Evolutionary conservation across 2,113 vertebrate species (phyloP).

Genomic region (Morone saxatilis): DNA sequence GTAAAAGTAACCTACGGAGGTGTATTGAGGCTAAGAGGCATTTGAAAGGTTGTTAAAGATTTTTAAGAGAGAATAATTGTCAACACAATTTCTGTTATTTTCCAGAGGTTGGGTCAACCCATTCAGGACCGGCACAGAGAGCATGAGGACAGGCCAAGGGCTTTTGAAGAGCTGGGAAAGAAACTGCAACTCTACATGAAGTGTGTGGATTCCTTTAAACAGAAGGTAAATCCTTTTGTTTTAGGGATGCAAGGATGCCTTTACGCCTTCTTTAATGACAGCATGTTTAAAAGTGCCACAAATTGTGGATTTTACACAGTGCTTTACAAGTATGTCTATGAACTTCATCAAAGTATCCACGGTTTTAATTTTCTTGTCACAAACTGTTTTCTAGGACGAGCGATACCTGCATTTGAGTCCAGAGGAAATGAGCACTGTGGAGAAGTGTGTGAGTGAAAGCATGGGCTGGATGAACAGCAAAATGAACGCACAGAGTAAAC

Average conservation of each 20-base stretch:
- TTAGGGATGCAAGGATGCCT: not conserved
- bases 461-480: constrained; percentile 94
- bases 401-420: constrained; percentile 89
- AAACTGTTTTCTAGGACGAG: constrained; percentile 87
- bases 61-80: not conserved
- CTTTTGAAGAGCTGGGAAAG: constrained; percentile 93
- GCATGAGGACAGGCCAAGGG: constrained; percentile 93
- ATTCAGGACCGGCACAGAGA: constrained; percentile 92
- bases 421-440: constrained; percentile 90
- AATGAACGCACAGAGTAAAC: constrained; percentile 94
- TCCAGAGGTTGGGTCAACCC: constrained; percentile 91
- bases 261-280: not conserved
- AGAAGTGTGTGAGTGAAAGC: constrained; percentile 89
- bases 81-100: not conserved
- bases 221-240: constrained; percentile 85
- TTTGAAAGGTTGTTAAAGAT: not conserved
- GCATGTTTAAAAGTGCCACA: no score
- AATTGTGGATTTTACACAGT: no score
- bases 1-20: not conserved
- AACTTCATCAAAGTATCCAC: no score
- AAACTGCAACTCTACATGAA: constrained; percentile 95
- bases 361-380: constrained; percentile 9
- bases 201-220: constrained; percentile 91
- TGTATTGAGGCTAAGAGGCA: not conserved
- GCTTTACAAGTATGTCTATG: not conserved